A percentile compares a stretch with the other conserved stretches of the same genome.
These are phyloP conservation scores for Epinotia demarniana DNA, from an alignment of 2,888 invertebrate species.

Conservation along the genomic window DNA sequence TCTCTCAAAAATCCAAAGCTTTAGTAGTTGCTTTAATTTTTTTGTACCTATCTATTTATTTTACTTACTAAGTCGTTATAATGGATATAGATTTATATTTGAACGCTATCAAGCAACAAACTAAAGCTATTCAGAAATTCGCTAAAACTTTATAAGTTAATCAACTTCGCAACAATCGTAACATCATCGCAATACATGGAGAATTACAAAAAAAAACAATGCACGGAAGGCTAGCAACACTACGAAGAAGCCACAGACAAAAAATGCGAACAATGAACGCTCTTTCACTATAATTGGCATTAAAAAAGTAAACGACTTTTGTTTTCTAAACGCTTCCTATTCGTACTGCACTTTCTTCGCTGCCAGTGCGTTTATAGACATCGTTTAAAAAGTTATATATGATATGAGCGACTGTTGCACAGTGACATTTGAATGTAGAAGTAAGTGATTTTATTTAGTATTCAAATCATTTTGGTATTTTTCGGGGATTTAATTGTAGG, in stretches of 20 bases:
- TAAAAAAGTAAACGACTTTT: conserved; percentile 70
- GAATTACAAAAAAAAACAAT: conserved; percentile 60
- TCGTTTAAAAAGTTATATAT: conserved; percentile 7
- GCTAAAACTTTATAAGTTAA: conserved; percentile 36
- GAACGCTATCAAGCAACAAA: conserved; percentile 13
- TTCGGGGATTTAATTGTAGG: neutral
- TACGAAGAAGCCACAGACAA: conserved; percentile 57
- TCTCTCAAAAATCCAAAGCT: neutral
- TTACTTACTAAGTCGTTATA: neutral
- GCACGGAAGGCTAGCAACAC: conserved; percentile 68
- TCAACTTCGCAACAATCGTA: conserved; percentile 42
- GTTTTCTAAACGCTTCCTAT: conserved; percentile 77
- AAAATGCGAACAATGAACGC: conserved; percentile 69
- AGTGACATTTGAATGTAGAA: conserved; percentile 9
- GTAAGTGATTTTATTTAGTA: neutral
- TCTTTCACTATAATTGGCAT: conserved; percentile 77
- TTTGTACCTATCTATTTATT: neutral
- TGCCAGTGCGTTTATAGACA: conserved; percentile 43
- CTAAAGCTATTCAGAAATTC: conserved; percentile 1
- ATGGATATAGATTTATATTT: neutral
- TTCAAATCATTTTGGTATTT: neutral
- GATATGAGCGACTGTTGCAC: neutral
- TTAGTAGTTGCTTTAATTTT: neutral
- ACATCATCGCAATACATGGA: conserved; percentile 41
- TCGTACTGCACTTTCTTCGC: conserved; percentile 68